phyloP scores from a whole-genome alignment of 2,888 invertebrate species.

The Arge pagana region DNA sequence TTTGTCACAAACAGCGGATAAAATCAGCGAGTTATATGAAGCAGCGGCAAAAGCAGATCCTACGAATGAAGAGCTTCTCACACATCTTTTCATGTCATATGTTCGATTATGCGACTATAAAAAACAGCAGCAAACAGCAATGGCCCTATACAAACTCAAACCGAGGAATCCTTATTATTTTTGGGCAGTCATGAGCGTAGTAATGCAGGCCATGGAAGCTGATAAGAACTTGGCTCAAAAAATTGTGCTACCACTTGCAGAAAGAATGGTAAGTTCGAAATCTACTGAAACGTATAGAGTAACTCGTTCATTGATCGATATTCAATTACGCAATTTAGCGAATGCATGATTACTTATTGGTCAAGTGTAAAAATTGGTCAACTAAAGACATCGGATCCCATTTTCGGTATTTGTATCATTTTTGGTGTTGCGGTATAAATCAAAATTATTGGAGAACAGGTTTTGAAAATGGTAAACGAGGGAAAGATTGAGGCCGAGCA shows the following conservation, averaged over 20 bases:
- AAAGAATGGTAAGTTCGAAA: conserved; percentile 79
- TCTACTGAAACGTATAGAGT: too few species aligned
- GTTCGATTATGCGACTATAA: conserved; percentile 89
- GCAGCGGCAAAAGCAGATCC: conserved; percentile 85
- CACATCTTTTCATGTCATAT: conserved; percentile 95
- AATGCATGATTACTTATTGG: too few species aligned
- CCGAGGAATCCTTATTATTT: conserved; percentile 97
- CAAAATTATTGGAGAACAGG: conserved; percentile 36
- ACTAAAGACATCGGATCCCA: too few species aligned
- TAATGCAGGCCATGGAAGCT: conserved; percentile 76
- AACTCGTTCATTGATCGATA: too few species aligned
- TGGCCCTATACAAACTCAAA: conserved; percentile 87
- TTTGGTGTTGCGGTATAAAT: too few species aligned
- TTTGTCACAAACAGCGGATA: too few species aligned
- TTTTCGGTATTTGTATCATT: too few species aligned
- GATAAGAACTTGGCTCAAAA: conserved; percentile 60
- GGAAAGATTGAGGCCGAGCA: conserved; percentile 92
- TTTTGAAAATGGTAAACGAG: conserved; percentile 77
- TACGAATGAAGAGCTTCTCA: conserved; percentile 87
- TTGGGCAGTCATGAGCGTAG: conserved; percentile 97
- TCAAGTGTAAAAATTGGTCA: too few species aligned
- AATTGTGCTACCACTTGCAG: conserved; percentile 84
- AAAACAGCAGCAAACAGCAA: conserved; percentile 87
- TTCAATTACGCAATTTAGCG: too few species aligned
- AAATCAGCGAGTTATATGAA: conserved; percentile 88